A percentile compares a stretch with the other conserved stretches of the same genome.
Evolutionary conservation across 1,140 invertebrate species (phyloP).

Genomic region (Wasmannia auropunctata): DNA sequence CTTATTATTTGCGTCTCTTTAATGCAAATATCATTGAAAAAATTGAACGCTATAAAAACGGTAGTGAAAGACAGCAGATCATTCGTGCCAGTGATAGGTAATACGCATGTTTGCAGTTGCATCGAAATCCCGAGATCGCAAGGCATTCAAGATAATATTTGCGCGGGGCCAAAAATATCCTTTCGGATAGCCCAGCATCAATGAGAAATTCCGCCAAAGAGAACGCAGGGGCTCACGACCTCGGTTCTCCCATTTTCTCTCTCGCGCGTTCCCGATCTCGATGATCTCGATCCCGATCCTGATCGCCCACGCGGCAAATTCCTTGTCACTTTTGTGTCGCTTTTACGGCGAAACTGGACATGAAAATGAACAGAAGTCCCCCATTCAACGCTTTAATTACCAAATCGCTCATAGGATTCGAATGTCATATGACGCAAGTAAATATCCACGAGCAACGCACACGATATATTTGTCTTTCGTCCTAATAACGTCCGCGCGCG

Average conservation of each 20-base stretch:
- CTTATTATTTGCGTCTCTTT: background rate
- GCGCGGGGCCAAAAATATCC: constrained; percentile 55
- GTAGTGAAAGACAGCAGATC: background rate
- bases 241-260: constrained; percentile 13
- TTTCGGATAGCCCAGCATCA: constrained; percentile 50
- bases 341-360: background rate
- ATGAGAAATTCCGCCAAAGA: constrained; percentile 52
- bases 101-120: constrained; percentile 4
- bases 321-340: background rate
- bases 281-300: constrained; percentile 17
- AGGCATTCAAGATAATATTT: background rate
- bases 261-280: constrained; percentile 18
- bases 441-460: background rate
- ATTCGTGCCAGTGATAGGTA: background rate
- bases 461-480: background rate
- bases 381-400: constrained; percentile 7
- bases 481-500: background rate
- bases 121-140: constrained; percentile 33
- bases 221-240: constrained; percentile 44
- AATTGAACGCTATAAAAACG: background rate
- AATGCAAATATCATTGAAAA: background rate
- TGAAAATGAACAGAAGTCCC: background rate
- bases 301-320: constrained; percentile 50
- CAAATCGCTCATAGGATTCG: background rate
- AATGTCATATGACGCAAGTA: background rate